A percentile compares a stretch with the other conserved stretches of the same genome.
Conservation (phyloP, 2,888 invertebrate species). For the Nipponacmea schrenckii region DNA sequence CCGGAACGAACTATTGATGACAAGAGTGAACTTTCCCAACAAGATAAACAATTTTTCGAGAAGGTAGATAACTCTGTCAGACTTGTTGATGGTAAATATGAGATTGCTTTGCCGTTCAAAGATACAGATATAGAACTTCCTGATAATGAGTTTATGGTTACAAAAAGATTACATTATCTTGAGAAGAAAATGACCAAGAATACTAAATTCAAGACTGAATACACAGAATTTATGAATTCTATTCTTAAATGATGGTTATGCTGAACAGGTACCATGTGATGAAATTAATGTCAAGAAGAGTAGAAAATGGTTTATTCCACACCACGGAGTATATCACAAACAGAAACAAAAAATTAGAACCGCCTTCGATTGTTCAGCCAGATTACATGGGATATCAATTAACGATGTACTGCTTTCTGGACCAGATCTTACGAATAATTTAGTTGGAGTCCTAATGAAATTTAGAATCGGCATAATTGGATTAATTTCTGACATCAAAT, state of each 20-base stretch:
- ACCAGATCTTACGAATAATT: conserved; percentile 36
- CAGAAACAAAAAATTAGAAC: conserved; percentile 26
- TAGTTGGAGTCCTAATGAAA: conserved; percentile 32
- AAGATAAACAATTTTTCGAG: conserved; percentile 21
- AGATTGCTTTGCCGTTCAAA: conserved; percentile 16
- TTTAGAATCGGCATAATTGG: conserved; percentile 34
- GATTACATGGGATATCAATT: conserved; percentile 29
- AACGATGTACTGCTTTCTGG: conserved; percentile 35
- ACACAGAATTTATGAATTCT: conserved; percentile 7
- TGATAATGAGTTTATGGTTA: conserved; percentile 11
- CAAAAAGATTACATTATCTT: conserved; percentile 7
- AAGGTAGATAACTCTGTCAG: conserved; percentile 11
- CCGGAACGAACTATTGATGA: not conserved
- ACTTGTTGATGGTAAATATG: conserved; percentile 16
- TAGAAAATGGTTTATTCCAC: conserved; percentile 31
- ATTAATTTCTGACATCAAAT: conserved; percentile 32
- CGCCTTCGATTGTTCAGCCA: conserved; percentile 33
- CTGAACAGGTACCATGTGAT: conserved; percentile 7
- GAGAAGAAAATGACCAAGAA: conserved; percentile 4
- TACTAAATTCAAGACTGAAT: conserved; percentile 11
- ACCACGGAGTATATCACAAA: conserved; percentile 29
- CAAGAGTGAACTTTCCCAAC: conserved; percentile 10
- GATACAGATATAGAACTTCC: conserved; percentile 12
- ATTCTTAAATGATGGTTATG: not conserved
- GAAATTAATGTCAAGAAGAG: not conserved